Evolutionary conservation across 1,140 invertebrate genomes (phyloP).

Genomic region (Melitaea cinxia): DNA sequence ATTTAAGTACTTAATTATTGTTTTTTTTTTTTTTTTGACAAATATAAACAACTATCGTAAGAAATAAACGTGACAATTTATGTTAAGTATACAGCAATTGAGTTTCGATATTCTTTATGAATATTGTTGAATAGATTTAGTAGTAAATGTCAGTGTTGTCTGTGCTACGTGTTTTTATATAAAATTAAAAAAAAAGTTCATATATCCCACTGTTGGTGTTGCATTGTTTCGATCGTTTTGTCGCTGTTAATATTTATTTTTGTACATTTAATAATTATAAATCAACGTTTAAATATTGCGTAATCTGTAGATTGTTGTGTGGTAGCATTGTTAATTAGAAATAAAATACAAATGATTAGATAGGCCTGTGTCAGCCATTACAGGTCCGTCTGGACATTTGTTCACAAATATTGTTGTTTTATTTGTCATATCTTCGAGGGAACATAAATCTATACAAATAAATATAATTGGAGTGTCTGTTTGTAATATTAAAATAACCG

Average conservation of each 20-base stretch:
- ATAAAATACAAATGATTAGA: slow-evolving; percentile 68
- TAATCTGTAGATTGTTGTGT: slow-evolving; percentile 25
- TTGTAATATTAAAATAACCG: too few relatives aligned
- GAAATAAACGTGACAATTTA: too few relatives aligned
- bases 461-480: too few relatives aligned
- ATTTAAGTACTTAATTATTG: not conserved
- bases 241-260: slow-evolving; percentile 29
- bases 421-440: slow-evolving; percentile 4
- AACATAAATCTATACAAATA: too few relatives aligned
- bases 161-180: slow-evolving; percentile 68
- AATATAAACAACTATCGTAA: too few relatives aligned
- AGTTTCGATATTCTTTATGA: not conserved
- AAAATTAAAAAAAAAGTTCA: slow-evolving; percentile 64
- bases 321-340: slow-evolving; percentile 39
- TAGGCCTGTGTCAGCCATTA: slow-evolving; percentile 70
- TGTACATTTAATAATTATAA: slow-evolving; percentile 22
- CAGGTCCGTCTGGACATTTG: slow-evolving; percentile 67
- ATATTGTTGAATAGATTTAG: not conserved
- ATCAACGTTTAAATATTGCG: slow-evolving; percentile 4
- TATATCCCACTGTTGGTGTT: slow-evolving; percentile 60
- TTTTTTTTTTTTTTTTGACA: too few relatives aligned
- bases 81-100: too few relatives aligned
- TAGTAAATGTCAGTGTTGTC: slow-evolving; percentile 3
- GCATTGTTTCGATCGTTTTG: slow-evolving; percentile 28
- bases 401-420: slow-evolving; percentile 29